A percentile compares a stretch with the other conserved stretches of the same genome.
Evolutionary conservation across 2,888 invertebrate genomes (phyloP).

Genomic region (Microctonus brassicae): DNA sequence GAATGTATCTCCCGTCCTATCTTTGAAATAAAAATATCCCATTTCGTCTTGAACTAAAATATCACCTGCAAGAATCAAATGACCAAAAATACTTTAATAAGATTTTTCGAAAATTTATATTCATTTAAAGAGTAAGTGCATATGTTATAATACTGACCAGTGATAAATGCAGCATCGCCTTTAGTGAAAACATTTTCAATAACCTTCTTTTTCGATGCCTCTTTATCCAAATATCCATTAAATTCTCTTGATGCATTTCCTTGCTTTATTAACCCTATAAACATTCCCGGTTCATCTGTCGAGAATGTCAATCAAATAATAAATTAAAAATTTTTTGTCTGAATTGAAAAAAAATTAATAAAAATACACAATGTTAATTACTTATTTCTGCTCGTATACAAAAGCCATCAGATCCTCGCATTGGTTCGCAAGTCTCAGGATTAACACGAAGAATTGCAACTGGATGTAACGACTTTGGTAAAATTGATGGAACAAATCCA

Average conservation of each 20-base stretch:
- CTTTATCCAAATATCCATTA: slow-evolving; percentile 77
- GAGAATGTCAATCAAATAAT: slow-evolving; percentile 59
- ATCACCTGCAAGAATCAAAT: slow-evolving; percentile 68
- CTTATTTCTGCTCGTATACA: slow-evolving; percentile 74
- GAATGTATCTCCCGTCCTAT: slow-evolving; percentile 77
- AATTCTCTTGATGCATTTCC: slow-evolving; percentile 78
- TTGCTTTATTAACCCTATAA: slow-evolving; percentile 81
- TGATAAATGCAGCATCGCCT: slow-evolving; percentile 77
- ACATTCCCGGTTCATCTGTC: slow-evolving; percentile 86
- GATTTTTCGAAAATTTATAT: neutral
- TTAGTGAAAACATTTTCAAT: slow-evolving; percentile 76
- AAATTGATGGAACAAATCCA: slow-evolving; percentile 74
- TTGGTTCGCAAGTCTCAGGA: slow-evolving; percentile 87
- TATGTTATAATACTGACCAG: slow-evolving; percentile 65
- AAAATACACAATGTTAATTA: slow-evolving; percentile 39
- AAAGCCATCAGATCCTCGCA: slow-evolving; percentile 85
- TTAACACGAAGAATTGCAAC: slow-evolving; percentile 93
- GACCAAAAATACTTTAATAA: neutral
- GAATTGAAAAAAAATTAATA: neutral
- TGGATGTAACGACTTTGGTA: slow-evolving; percentile 81
- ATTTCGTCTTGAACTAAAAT: slow-evolving; percentile 75
- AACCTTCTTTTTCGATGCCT: slow-evolving; percentile 77
- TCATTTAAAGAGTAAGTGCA: too few species aligned
- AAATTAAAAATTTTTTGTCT: slow-evolving; percentile 48
- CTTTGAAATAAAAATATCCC: slow-evolving; percentile 77